Conservation (phyloP, 2,113 vertebrate genomes). For the Perccottus glenii region DNA sequence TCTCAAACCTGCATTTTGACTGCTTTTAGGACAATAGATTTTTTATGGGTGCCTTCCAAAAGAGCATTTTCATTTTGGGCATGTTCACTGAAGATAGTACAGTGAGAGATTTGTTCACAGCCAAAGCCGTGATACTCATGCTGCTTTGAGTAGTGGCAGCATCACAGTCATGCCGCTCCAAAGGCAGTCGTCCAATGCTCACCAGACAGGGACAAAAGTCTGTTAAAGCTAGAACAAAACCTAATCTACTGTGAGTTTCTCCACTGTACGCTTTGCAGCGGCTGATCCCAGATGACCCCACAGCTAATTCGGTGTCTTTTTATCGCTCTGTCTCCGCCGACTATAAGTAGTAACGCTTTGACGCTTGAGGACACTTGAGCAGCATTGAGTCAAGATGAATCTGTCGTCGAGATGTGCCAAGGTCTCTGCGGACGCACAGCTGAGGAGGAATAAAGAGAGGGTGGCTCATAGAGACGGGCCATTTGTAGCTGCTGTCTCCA, state of each 20-base stretch:
- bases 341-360: constrained; percentile 62
- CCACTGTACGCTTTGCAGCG: constrained; percentile 6
- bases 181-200: constrained; percentile 7
- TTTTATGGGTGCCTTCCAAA: neutral
- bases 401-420: constrained; percentile 64
- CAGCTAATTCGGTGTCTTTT: constrained; percentile 41
- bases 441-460: constrained; percentile 28
- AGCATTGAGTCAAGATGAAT: constrained; percentile 70
- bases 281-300: constrained; percentile 29
- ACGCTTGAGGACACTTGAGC: constrained; percentile 69
- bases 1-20: too few relatives aligned
- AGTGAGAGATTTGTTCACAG: constrained; percentile 2
- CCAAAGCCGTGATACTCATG: constrained; percentile 4
- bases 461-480: constrained; percentile 47
- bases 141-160: constrained; percentile 8
- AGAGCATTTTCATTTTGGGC: neutral
- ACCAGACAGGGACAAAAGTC: constrained; percentile 1
- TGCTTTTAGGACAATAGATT: neutral
- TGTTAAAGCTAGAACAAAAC: constrained; percentile 39
- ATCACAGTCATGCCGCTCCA: constrained; percentile 8
- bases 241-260: constrained; percentile 30
- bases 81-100: neutral
- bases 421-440: constrained; percentile 53
- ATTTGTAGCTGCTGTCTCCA: constrained; percentile 65
- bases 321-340: constrained; percentile 32